Evolutionary conservation across 2,113 vertebrate species (phyloP).

Genomic region (Pedetes capensis): DNA sequence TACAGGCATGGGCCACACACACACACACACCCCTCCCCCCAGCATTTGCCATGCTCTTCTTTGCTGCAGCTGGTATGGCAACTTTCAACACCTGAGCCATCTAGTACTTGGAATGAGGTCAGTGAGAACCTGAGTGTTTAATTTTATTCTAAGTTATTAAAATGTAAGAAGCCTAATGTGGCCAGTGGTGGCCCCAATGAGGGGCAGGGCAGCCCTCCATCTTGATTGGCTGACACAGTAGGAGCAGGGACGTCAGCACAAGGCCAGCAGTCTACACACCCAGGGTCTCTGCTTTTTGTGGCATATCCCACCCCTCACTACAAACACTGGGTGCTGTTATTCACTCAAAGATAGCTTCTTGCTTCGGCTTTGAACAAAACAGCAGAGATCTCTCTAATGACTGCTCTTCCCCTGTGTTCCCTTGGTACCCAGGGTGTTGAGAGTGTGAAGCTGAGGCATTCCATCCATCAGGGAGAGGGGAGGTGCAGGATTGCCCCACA

Average conservation of each 20-base stretch:
- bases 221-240: accelerated
- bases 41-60: background rate
- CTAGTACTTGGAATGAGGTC: background rate
- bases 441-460: background rate
- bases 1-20: too few species aligned
- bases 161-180: background rate
- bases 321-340: background rate
- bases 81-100: background rate
- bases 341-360: background rate
- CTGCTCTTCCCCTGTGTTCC: background rate
- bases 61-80: background rate
- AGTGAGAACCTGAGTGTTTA: background rate
- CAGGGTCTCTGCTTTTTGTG: background rate
- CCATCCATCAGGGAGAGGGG: background rate
- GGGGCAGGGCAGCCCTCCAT: too few species aligned
- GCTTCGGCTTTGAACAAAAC: background rate
- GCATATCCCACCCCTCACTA: background rate
- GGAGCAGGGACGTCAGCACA: background rate
- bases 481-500: background rate
- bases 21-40: too few species aligned
- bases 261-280: background rate
- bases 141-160: background rate
- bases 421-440: background rate
- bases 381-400: background rate
- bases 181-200: background rate